phyloP scores from a whole-genome alignment of 2,113 vertebrate species.

The Chlorocebus sabaeus region DNA sequence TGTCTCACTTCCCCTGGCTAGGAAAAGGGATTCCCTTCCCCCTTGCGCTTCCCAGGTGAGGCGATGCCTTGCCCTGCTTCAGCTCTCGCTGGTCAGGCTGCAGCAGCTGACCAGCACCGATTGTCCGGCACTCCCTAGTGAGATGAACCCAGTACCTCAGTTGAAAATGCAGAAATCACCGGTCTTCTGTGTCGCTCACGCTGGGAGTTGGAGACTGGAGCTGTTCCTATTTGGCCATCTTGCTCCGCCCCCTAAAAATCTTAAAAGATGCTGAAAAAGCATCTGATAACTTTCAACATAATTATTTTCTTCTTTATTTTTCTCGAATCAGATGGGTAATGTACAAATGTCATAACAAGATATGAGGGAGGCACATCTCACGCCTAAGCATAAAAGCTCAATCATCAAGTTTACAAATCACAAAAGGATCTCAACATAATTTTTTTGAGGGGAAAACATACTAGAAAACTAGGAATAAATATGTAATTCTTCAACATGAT shows the following conservation, averaged over 20 bases:
- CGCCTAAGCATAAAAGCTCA: neutral
- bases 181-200: too few relatives aligned
- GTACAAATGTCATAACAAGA: neutral
- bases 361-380: neutral
- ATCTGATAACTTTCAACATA: neutral
- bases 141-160: too few relatives aligned
- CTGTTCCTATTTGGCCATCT: too few relatives aligned
- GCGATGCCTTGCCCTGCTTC: too few relatives aligned
- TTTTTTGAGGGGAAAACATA: neutral
- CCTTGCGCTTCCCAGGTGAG: too few relatives aligned
- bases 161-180: too few relatives aligned
- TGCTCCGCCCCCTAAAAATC: neutral
- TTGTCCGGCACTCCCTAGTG: too few relatives aligned
- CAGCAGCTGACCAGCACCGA: too few relatives aligned
- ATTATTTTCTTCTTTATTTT: neutral
- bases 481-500: neutral
- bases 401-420: neutral
- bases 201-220: too few relatives aligned
- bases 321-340: neutral
- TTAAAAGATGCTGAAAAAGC: neutral
- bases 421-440: neutral
- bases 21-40: too few relatives aligned
- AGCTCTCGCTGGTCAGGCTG: too few relatives aligned
- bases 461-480: constrained; percentile 28
- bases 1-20: too few relatives aligned